A percentile compares a stretch with the other conserved stretches of the same genome.
These are phyloP conservation scores for Pantherophis guttatus DNA, from an alignment of 2,113 vertebrate genomes.

Conservation along the genomic window DNA sequence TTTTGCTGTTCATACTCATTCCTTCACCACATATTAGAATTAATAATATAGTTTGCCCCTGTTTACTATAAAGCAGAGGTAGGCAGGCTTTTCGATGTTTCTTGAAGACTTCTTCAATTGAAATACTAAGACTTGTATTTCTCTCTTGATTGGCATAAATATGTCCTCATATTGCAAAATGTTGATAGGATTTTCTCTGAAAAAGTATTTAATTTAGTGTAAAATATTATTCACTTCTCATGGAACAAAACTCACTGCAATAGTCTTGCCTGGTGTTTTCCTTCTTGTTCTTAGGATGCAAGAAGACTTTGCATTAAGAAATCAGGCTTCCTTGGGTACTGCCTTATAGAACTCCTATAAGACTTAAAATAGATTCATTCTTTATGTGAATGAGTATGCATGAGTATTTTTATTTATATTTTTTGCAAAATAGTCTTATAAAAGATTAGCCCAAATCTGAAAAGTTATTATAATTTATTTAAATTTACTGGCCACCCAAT, in stretches of 20 bases:
- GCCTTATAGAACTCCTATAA: background rate
- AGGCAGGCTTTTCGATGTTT: constrained; percentile 3
- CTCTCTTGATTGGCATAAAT: background rate
- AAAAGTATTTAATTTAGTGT: background rate
- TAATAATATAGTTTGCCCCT: background rate
- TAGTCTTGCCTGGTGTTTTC: background rate
- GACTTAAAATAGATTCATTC: background rate
- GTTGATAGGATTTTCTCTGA: background rate
- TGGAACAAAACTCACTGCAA: background rate
- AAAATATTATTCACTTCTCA: background rate
- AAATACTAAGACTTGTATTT: background rate
- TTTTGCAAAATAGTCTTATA: background rate
- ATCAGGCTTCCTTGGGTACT: background rate
- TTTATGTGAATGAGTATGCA: background rate
- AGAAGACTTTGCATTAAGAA: background rate
- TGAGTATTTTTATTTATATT: background rate
- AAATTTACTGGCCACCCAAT: background rate
- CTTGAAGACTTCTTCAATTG: background rate
- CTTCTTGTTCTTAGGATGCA: background rate
- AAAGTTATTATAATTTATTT: background rate
- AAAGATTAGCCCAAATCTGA: background rate
- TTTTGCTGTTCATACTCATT: background rate
- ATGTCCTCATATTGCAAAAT: background rate
- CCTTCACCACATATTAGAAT: background rate
- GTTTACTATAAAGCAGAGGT: background rate